Conservation (phyloP, 2,797 vertebrate genomes). For the Chiloscyllium punctatum region DNA sequence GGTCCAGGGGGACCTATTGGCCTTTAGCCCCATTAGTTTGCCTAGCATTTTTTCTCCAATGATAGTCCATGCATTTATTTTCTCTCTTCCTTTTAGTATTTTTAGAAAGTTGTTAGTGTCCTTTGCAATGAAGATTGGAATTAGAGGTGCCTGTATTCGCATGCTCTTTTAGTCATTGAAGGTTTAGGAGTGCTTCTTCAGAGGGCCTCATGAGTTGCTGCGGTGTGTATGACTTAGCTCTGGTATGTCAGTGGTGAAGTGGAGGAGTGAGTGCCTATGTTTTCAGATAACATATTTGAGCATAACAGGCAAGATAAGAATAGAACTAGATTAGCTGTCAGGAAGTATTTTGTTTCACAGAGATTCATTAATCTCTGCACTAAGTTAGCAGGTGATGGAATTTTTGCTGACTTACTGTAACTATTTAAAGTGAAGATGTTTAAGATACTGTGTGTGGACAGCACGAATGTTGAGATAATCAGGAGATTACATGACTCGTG, state of each 20-base stretch:
- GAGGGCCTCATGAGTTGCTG: background rate
- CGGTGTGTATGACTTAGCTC: background rate
- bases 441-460: background rate
- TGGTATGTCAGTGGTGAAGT: background rate
- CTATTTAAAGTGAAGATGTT: background rate
- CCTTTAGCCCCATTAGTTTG: too few relatives aligned
- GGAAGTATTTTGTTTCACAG: background rate
- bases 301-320: background rate
- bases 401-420: background rate
- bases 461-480: too few relatives aligned
- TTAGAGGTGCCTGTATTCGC: too few relatives aligned
- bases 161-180: background rate
- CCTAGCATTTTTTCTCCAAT: too few relatives aligned
- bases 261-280: background rate
- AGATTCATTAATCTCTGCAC: background rate
- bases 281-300: background rate
- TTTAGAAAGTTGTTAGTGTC: too few relatives aligned
- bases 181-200: background rate
- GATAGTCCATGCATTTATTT: too few relatives aligned
- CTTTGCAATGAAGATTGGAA: too few relatives aligned
- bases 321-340: background rate
- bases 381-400: background rate
- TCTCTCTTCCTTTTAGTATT: too few relatives aligned
- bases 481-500: background rate
- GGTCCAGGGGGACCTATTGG: too few relatives aligned